Evolutionary conservation across 2,888 invertebrate genomes (phyloP).

Genomic region (Aphodius sticticus): DNA sequence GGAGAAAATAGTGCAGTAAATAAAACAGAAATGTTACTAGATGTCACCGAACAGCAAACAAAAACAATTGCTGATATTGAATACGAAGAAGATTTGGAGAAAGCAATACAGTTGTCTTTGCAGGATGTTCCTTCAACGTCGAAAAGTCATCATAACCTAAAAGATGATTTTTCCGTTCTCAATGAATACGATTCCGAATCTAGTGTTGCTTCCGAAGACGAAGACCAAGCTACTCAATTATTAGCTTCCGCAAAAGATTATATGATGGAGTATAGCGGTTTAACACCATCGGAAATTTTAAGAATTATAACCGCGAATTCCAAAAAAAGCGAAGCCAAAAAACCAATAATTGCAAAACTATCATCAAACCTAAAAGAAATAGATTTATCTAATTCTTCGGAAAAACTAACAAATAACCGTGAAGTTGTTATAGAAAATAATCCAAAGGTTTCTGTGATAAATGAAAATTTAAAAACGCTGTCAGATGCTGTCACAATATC

Average conservation of each 20-base stretch:
- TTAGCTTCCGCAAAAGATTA: conserved; percentile 74
- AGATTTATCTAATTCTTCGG: neutral
- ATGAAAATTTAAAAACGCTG: neutral
- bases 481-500: neutral
- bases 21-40: neutral
- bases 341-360: neutral
- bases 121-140: conserved; percentile 59
- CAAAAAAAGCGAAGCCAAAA: conserved; percentile 9
- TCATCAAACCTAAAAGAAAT: neutral
- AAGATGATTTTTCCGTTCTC: neutral
- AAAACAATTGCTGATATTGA: conserved; percentile 32
- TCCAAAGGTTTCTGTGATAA: neutral
- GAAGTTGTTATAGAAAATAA: neutral
- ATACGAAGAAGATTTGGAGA: conserved; percentile 62
- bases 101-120: conserved; percentile 69
- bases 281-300: conserved; percentile 74
- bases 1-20: conserved; percentile 25
- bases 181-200: neutral
- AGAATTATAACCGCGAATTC: conserved; percentile 60
- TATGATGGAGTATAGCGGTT: conserved; percentile 79
- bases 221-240: conserved; percentile 47
- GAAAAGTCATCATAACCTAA: conserved; percentile 31
- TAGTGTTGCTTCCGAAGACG: conserved; percentile 51
- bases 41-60: conserved; percentile 17
- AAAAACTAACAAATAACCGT: neutral